Evolutionary conservation across 1,140 invertebrate species (phyloP).

Genomic region (Orius insidiosus): DNA sequence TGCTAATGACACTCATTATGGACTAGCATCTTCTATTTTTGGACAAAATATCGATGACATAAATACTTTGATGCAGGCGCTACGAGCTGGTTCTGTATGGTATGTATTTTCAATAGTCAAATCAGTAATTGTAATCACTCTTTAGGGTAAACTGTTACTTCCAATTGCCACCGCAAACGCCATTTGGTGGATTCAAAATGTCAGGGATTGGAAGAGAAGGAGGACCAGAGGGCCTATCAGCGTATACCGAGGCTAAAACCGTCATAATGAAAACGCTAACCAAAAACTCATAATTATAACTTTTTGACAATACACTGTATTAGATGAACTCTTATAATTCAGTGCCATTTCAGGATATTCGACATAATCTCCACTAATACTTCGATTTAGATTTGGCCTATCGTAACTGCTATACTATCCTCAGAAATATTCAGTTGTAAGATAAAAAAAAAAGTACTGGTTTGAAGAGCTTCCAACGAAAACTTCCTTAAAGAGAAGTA

Average conservation of each 20-base stretch:
- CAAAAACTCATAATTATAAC: too few relatives aligned
- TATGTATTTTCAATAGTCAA: slow-evolving; percentile 22
- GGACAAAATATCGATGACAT: slow-evolving; percentile 76
- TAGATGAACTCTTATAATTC: too few relatives aligned
- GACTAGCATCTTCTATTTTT: slow-evolving; percentile 78
- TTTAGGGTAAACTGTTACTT: slow-evolving; percentile 70
- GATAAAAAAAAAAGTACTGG: too few relatives aligned
- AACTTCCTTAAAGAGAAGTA: too few relatives aligned
- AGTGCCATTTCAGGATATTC: too few relatives aligned
- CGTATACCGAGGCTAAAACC: slow-evolving; percentile 86
- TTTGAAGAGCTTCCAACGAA: too few relatives aligned
- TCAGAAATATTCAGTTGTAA: too few relatives aligned
- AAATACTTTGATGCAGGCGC: slow-evolving; percentile 55
- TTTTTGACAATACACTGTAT: too few relatives aligned
- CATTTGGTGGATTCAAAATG: slow-evolving; percentile 77
- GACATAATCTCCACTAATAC: too few relatives aligned
- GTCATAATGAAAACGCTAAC: slow-evolving; percentile 58
- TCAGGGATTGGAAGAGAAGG: slow-evolving; percentile 81
- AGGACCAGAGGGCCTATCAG: slow-evolving; percentile 73
- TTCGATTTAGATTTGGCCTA: too few relatives aligned
- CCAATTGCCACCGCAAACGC: slow-evolving; percentile 49
- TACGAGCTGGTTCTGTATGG: slow-evolving; percentile 86
- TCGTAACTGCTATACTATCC: too few relatives aligned
- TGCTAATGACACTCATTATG: slow-evolving; percentile 81
- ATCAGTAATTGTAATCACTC: slow-evolving; percentile 17